Percentiles rank a stretch among this genome's conserved stretches.
These are phyloP conservation scores for Microcaecilia unicolor DNA, from an alignment of 2,797 vertebrate genomes.

Conservation along the genomic window DNA sequence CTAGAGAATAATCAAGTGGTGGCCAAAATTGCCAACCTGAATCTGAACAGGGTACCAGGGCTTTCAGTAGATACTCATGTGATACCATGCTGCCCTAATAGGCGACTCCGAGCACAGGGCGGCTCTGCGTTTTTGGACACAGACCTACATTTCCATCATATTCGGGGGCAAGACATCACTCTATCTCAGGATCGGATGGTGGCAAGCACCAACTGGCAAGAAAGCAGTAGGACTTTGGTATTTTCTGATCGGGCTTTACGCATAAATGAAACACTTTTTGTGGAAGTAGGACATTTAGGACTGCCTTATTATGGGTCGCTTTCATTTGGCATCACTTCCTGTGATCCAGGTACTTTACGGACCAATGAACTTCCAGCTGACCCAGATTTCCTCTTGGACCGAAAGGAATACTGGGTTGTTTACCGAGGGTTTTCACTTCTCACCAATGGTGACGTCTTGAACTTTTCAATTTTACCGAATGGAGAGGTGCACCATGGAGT, in stretches of 20 bases:
- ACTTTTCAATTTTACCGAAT: constrained; percentile 77
- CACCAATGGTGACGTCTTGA: constrained; percentile 81
- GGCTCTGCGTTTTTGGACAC: constrained; percentile 73
- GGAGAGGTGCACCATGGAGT: constrained; percentile 90
- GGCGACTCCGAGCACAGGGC: constrained; percentile 46
- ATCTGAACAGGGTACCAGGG: constrained; percentile 59
- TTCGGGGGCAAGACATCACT: constrained; percentile 79
- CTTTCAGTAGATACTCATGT: constrained; percentile 54
- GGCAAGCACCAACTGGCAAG: constrained; percentile 84
- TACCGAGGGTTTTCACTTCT: constrained; percentile 79
- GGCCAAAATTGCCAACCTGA: constrained; percentile 87
- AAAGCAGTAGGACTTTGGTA: constrained; percentile 85
- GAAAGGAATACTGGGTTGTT: constrained; percentile 97
- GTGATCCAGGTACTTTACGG: constrained; percentile 81
- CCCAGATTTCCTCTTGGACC: constrained; percentile 86
- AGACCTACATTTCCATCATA: constrained; percentile 86
- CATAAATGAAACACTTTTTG: constrained; percentile 81
- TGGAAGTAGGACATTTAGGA: constrained; percentile 84
- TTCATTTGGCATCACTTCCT: constrained; percentile 90
- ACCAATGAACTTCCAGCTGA: constrained; percentile 83
- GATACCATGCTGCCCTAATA: constrained; percentile 74
- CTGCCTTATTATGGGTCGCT: constrained; percentile 82
- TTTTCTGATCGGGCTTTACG: constrained; percentile 88
- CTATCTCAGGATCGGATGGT: constrained; percentile 84
- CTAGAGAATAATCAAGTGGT: constrained; percentile 93